phyloP scores from a whole-genome alignment of 2,888 invertebrate species.

The Pammene aurita region DNA sequence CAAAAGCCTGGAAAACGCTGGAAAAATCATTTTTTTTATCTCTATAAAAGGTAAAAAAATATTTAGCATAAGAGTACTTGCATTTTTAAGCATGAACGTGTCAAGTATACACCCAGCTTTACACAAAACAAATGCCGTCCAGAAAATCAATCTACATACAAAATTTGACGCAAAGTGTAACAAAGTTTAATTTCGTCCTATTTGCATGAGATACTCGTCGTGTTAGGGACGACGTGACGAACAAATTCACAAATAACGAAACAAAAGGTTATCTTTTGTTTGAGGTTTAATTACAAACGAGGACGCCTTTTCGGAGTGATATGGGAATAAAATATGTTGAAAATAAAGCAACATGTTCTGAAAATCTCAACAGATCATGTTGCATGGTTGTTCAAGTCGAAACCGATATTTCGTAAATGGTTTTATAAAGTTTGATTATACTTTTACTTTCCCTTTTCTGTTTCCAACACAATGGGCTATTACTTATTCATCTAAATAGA shows the following conservation, averaged over 20 bases:
- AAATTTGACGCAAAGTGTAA: constrained; percentile 26
- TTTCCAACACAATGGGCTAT: too few species aligned
- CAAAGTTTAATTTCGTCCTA: constrained; percentile 25
- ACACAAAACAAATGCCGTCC: background rate
- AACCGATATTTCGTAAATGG: too few species aligned
- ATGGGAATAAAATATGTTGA: background rate
- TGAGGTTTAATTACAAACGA: constrained; percentile 21
- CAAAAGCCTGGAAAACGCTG: too few species aligned
- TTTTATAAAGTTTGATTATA: too few species aligned
- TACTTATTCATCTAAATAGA: too few species aligned
- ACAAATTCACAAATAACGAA: constrained; percentile 16
- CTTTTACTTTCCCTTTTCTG: too few species aligned
- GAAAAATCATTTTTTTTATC: too few species aligned
- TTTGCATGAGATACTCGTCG: constrained; percentile 9
- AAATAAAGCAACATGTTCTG: background rate
- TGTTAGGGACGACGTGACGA: constrained; percentile 13
- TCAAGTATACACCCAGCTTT: background rate
- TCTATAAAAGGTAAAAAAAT: too few species aligned
- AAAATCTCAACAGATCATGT: too few species aligned
- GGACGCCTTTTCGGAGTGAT: background rate
- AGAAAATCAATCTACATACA: constrained; percentile 2
- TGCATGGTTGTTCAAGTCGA: too few species aligned
- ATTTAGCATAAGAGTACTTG: too few species aligned
- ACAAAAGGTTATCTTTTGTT: constrained; percentile 32
- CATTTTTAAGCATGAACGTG: too few species aligned